Conservation (phyloP, 92 coral and sea anemone species). For the Epizoanthus stellaris region DNA sequence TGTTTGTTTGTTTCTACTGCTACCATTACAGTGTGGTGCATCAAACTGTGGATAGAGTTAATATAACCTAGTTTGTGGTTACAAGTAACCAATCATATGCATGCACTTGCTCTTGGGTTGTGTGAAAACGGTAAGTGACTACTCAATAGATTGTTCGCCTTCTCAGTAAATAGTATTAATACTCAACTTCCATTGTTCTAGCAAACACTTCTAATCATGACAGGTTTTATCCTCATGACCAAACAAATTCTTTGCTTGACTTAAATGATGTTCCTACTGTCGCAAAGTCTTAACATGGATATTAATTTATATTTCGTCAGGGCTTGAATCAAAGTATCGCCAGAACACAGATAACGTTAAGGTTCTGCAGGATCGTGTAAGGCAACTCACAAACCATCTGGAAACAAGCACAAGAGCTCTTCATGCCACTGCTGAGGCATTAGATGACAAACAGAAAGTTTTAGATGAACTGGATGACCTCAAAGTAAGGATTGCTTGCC, state of each 20-base stretch:
- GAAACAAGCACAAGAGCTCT: conserved; percentile 89
- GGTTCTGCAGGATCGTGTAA: conserved; percentile 72
- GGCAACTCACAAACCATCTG: conserved; percentile 82
- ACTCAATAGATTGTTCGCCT: no score
- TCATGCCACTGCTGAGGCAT: conserved; percentile 90
- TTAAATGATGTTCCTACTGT: background rate
- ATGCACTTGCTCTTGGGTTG: no score
- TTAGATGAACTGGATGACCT: conserved; percentile 88
- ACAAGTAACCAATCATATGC: no score
- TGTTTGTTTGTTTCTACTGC: no score
- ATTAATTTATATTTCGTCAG: conserved; percentile 41
- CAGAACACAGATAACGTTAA: conserved; percentile 69
- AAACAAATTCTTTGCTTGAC: background rate
- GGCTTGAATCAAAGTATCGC: conserved; percentile 83
- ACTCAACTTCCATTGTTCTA: no score
- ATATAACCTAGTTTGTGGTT: no score
- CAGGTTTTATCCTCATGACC: background rate
- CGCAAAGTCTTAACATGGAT: background rate
- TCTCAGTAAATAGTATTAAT: no score
- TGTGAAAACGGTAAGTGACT: no score
- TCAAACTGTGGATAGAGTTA: no score
- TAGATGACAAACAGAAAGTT: conserved; percentile 93
- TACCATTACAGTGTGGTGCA: no score
- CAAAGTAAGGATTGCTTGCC: conserved; percentile 62
- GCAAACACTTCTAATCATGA: no score